These are phyloP conservation scores for Anoplius nigerrimus DNA, from an alignment of 2,888 invertebrate species.

Conservation along the genomic window DNA sequence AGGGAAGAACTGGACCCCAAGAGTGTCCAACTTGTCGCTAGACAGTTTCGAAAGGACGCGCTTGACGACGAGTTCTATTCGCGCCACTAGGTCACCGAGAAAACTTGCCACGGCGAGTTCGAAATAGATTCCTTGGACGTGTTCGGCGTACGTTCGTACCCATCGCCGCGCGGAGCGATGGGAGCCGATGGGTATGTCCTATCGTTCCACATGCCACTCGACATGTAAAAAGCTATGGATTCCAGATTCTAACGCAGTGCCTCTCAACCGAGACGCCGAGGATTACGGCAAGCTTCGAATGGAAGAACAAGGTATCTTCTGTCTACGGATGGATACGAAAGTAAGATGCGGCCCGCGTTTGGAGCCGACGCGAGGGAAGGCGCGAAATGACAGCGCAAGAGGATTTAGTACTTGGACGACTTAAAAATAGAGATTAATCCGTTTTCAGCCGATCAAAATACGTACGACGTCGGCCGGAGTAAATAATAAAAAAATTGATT, in stretches of 20 bases:
- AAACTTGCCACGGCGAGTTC: slow-evolving; percentile 60
- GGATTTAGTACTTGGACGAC: too few species aligned
- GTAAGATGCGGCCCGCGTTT: too few species aligned
- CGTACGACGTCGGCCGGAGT: slow-evolving; percentile 27
- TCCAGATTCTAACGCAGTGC: slow-evolving; percentile 19
- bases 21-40: slow-evolving; percentile 62
- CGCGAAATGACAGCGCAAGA: too few species aligned
- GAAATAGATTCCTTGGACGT: slow-evolving; percentile 55
- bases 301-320: too few species aligned
- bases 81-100: slow-evolving; percentile 70
- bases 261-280: slow-evolving; percentile 9
- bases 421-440: too few species aligned
- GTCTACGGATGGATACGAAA: too few species aligned
- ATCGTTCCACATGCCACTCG: slow-evolving; percentile 28
- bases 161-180: slow-evolving; percentile 33
- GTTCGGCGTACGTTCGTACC: slow-evolving; percentile 44
- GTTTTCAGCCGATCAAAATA: too few species aligned
- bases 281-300: too few species aligned
- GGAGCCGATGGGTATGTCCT: slow-evolving; percentile 17
- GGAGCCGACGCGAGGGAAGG: too few species aligned
- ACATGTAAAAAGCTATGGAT: slow-evolving; percentile 33
- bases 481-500: slow-evolving; percentile 27
- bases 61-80: slow-evolving; percentile 67
- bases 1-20: slow-evolving; percentile 47
- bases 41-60: slow-evolving; percentile 63